Evolutionary conservation across 2,797 vertebrate species (phyloP).

Genomic region (Calcarius lapponicus): DNA sequence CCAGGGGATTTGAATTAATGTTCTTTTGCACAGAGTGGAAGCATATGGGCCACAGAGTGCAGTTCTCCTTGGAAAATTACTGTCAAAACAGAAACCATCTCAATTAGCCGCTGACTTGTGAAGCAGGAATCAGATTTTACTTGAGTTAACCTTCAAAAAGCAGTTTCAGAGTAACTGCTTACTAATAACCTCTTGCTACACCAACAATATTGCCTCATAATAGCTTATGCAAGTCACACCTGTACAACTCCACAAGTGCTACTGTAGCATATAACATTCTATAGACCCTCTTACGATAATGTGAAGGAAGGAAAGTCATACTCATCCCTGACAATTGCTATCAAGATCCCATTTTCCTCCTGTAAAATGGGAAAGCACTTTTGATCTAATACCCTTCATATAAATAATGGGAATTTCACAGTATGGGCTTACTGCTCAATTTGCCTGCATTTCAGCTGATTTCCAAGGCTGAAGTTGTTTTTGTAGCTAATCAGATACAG

Average conservation of each 20-base stretch:
- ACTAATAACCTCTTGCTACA: background rate
- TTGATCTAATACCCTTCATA: background rate
- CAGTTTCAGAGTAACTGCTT: background rate
- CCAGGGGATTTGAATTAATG: slow-evolving; percentile 37
- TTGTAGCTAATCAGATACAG: background rate
- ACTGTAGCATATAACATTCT: background rate
- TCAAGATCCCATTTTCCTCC: background rate
- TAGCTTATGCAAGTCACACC: background rate
- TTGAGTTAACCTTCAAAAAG: slow-evolving; percentile 8
- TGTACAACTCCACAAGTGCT: background rate
- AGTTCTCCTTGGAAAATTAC: slow-evolving; percentile 36
- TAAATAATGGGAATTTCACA: background rate
- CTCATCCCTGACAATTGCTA: background rate
- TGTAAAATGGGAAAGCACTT: background rate
- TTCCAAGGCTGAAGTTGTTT: background rate
- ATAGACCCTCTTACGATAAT: background rate
- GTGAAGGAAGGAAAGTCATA: background rate
- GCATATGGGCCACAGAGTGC: slow-evolving; percentile 8
- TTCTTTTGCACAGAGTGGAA: slow-evolving; percentile 30
- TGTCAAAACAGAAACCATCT: slow-evolving; percentile 31
- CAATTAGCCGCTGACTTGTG: slow-evolving; percentile 28
- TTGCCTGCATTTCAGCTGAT: background rate
- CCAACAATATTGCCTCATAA: background rate
- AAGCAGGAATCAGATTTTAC: slow-evolving; percentile 15
- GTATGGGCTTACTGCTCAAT: background rate